Evolutionary conservation across 92 coral and sea anemone species (phyloP), one percentile per base, ranked within the genome.

Genomic region (Palythoa grandis): DNA sequence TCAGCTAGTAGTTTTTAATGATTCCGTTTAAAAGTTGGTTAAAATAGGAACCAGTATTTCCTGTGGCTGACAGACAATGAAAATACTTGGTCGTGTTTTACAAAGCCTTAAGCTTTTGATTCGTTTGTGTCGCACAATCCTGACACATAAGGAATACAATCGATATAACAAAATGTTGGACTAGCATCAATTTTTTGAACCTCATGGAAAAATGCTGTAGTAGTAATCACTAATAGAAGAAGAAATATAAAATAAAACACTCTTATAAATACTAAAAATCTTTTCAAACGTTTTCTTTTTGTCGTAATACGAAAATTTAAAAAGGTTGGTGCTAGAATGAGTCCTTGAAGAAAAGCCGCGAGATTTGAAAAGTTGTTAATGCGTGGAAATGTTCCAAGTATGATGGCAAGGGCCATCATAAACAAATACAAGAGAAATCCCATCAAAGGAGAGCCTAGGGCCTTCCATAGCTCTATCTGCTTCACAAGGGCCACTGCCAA

Each of bases 281-380:
- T 67, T 10, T 80, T 66, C 13, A 47, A 25, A 23, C 74, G 85
- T 25, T 65, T 80, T 47, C 24, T 43, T 48, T 22, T 38, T 6
- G 52, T 68, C 15, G 37, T 43, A 5, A 14, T 24, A 65, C 60
- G 4, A 23, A 80, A 65, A 24, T 48, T 47, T 16, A 80, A 48
- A 48, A 80, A 66, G 24, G 65, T 43, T 47, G 85, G 85, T 25
- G 74, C 85, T 47, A 80, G 13, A 67, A 80, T 17, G 56, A 66
- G 50, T 80, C 85, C 85, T 80, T 80, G 85, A 66, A 80, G 61
- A 63, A 80, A 80, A 12, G 63, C 85, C 22, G 85, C 85, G 2
- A 80, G 74, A 24, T 80, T 80, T 80, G 85, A 67, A 70, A 80
- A 80, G 57, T 80, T 80, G 85, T 80, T 80, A 20, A 80, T 63